Conservation (phyloP, 1,140 invertebrate species). For the Eriocheir sinensis region DNA sequence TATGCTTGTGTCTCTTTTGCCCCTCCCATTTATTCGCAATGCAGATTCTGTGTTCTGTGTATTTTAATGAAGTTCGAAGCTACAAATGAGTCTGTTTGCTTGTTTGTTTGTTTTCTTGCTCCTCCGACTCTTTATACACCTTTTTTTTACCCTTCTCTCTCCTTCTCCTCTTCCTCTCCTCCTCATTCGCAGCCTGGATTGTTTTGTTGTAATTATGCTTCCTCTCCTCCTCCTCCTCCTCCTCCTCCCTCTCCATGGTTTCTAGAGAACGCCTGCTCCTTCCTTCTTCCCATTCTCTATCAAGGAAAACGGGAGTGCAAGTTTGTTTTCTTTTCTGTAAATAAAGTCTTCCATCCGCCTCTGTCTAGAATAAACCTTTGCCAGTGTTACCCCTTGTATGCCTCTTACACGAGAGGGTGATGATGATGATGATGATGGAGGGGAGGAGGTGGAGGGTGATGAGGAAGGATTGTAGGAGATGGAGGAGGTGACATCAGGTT, state of each 20-base stretch:
- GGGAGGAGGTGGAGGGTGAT: not conserved
- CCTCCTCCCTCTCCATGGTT: not conserved
- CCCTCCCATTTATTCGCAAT: slow-evolving; percentile 31
- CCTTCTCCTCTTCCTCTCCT: too few species aligned
- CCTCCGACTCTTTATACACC: not conserved
- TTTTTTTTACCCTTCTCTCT: too few species aligned
- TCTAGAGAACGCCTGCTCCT: slow-evolving; percentile 49
- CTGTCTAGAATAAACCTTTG: not conserved
- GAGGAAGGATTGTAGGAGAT: not conserved
- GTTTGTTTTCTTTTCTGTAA: slow-evolving; percentile 32
- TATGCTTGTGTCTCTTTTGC: not conserved
- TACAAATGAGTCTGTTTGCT: slow-evolving; percentile 60
- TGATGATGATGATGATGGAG: slow-evolving; percentile 36
- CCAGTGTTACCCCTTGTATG: not conserved
- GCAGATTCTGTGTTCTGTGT: slow-evolving; percentile 43
- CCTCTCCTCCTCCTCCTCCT: too few species aligned
- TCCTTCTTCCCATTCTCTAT: not conserved
- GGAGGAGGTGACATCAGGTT: too few species aligned
- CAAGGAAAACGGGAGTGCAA: slow-evolving; percentile 28
- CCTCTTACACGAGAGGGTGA: not conserved
- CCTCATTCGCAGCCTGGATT: slow-evolving; percentile 31
- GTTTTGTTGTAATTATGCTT: slow-evolving; percentile 61
- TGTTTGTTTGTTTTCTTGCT: slow-evolving; percentile 56
- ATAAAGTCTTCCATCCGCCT: slow-evolving; percentile 48
- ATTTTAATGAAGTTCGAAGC: slow-evolving; percentile 60